Evolutionary conservation across 2,113 vertebrate genomes (phyloP), one percentile per base, ranked within the genome.

Genomic region (Phaethon lepturus): DNA sequence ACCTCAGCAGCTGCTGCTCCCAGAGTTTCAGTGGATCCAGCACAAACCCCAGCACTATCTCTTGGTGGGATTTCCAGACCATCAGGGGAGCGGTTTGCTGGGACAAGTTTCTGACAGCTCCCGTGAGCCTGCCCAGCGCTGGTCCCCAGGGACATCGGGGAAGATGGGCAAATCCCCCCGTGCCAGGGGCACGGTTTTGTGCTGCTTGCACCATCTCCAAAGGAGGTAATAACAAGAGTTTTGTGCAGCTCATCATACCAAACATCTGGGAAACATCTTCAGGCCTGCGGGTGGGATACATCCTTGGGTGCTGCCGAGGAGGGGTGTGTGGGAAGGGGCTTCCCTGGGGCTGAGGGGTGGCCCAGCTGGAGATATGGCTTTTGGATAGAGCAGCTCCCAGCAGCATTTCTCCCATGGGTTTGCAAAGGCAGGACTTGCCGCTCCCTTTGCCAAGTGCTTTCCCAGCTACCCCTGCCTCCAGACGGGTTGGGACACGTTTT

Each of bases 51-150:
- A 53, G 20, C 23, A 18, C 42, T 25, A 53, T 9, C n/a, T 60
- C 60, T 69, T 22, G 29, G 26, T 60, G 29, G 12, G 23, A 73
- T 86, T 64, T 69, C 55, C n/a, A 82, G 31, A 0, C 3, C 26
- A 20, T 22, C 9, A 13, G 3, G 7, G 17, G 47, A 71, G 7
- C 2, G 0, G 13, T 72, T 75, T 71, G 16, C 17, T 71, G 52
- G 29, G 38, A 49, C 14, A 14, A 22, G 52, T 86, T 77, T 67
- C 68, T 16, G n/a, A 2, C 15, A 72, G 19, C 0, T 0, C 19
- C 33, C 7, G 1, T 16, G n/a, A 79, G 8, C 35, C 20, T 85
- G 22, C 19, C 35, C 67, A 31, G 62, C 19, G 4, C 56, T 74
- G 45, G 8, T 33, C 35, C 25, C 14, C 2, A 5, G 10, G 25